Evolutionary conservation across 2,888 invertebrate genomes (phyloP).

Genomic region (Tolmerus cingulatus): DNA sequence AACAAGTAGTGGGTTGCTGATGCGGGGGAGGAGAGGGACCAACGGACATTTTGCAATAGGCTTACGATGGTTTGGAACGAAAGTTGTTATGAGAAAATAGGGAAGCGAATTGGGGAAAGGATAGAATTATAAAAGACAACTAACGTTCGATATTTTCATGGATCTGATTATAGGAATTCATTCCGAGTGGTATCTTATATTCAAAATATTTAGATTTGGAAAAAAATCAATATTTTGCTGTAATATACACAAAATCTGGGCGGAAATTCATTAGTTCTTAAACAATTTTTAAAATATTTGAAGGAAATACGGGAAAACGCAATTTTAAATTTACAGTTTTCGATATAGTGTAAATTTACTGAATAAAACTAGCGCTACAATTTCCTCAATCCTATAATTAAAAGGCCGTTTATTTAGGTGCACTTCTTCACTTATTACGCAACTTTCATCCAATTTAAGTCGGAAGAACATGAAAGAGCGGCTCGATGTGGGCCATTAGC

Average conservation of each 20-base stretch:
- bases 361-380: neutral
- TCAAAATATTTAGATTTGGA: too few relatives aligned
- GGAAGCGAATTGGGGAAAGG: neutral
- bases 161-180: too few relatives aligned
- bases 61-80: neutral
- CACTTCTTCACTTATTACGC: neutral
- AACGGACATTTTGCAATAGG: neutral
- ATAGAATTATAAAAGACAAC: neutral
- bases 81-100: neutral
- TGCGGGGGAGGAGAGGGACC: neutral
- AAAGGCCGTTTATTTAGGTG: neutral
- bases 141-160: neutral
- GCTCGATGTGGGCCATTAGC: slow-evolving; percentile 1
- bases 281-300: too few relatives aligned
- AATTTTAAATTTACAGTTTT: too few relatives aligned
- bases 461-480: neutral
- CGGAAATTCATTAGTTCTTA: too few relatives aligned
- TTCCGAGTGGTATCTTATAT: too few relatives aligned
- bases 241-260: too few relatives aligned
- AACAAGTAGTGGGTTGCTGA: neutral
- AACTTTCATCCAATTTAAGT: neutral
- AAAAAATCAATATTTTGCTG: too few relatives aligned
- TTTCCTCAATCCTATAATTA: neutral
- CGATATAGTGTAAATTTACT: neutral
- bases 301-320: too few relatives aligned